phyloP scores from a whole-genome alignment of 2,888 invertebrate species.

The Plagodis dolabraria region DNA sequence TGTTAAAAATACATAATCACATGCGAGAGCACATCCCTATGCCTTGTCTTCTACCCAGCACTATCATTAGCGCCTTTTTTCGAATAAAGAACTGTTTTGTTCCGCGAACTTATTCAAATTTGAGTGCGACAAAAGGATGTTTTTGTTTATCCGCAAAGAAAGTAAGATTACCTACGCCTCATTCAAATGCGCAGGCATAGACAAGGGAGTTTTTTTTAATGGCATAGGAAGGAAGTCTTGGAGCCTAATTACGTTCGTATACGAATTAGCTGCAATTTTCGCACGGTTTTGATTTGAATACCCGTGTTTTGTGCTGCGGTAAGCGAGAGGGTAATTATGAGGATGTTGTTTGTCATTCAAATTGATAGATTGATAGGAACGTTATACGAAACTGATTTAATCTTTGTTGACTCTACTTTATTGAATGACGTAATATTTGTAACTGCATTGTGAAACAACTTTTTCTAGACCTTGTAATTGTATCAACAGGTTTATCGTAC shows the following conservation, averaged over 20 bases:
- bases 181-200: slow-evolving; percentile 52
- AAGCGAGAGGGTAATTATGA: slow-evolving; percentile 61
- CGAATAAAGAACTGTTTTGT: slow-evolving; percentile 32
- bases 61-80: slow-evolving; percentile 79
- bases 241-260: slow-evolving; percentile 71
- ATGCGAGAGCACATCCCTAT: slow-evolving; percentile 76
- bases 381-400: slow-evolving; percentile 5
- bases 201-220: slow-evolving; percentile 46
- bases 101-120: slow-evolving; percentile 65
- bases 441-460: background rate
- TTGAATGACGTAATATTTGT: background rate
- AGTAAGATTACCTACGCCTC: slow-evolving; percentile 51
- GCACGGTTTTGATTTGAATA: slow-evolving; percentile 58
- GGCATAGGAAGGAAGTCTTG: slow-evolving; percentile 24
- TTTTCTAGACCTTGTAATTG: slow-evolving; percentile 1
- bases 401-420: background rate
- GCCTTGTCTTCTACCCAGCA: slow-evolving; percentile 63
- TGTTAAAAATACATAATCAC: slow-evolving; percentile 76
- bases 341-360: slow-evolving; percentile 49
- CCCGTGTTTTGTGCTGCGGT: slow-evolving; percentile 59
- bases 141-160: slow-evolving; percentile 77
- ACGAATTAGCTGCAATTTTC: slow-evolving; percentile 66
- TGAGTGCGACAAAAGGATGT: slow-evolving; percentile 66
- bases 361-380: slow-evolving; percentile 23
- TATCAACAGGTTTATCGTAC: background rate